Evolutionary conservation across 2,113 vertebrate genomes (phyloP).

Genomic region (Erinaceus europaeus): DNA sequence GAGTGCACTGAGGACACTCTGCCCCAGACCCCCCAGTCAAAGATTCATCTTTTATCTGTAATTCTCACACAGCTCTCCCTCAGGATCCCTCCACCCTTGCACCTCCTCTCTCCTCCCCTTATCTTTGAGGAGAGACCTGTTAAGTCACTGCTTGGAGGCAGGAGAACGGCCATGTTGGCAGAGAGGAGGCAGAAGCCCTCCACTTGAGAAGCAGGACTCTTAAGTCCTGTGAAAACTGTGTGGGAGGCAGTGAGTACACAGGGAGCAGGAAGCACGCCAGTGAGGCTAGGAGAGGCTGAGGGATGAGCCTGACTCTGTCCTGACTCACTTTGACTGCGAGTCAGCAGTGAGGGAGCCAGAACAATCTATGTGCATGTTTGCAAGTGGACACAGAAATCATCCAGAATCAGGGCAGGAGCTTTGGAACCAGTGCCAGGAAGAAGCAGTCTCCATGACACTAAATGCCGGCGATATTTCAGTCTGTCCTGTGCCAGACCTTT

Average conservation of each 20-base stretch:
- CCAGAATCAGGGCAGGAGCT: not conserved
- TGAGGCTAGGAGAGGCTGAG: not conserved
- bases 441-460: not conserved
- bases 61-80: too few species aligned
- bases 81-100: too few species aligned
- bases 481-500: not conserved
- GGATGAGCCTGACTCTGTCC: not conserved
- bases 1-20: too few species aligned
- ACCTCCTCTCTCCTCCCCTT: too few species aligned
- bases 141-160: not conserved
- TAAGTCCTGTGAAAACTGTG: not conserved
- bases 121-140: not conserved
- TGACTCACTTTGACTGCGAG: slow-evolving; percentile 27
- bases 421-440: too few species aligned
- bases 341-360: not conserved
- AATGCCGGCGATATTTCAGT: not conserved
- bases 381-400: not conserved
- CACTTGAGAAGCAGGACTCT: not conserved
- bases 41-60: too few species aligned
- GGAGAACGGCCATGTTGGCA: not conserved
- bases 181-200: not conserved
- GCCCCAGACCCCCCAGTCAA: too few species aligned
- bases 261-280: not conserved
- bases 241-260: not conserved
- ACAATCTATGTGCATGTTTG: not conserved